Conservation (phyloP, 2,113 vertebrate genomes). For the Ahaetulla prasina region DNA sequence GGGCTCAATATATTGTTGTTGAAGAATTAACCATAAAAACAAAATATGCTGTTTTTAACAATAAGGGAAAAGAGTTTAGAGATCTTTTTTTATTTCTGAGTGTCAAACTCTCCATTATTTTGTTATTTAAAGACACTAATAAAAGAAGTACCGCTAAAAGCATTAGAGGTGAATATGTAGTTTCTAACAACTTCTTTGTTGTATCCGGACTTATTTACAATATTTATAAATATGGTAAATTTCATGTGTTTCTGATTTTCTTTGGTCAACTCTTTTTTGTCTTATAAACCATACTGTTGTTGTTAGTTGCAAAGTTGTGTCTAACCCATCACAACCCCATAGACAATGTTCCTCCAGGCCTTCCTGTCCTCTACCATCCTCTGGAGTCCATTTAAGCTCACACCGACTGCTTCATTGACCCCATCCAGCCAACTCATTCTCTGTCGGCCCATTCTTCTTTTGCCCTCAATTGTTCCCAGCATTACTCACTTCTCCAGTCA, state of each 20-base stretch:
- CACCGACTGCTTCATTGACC: too few relatives aligned
- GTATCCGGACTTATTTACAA: background rate
- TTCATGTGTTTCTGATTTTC: background rate
- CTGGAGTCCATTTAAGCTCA: too few relatives aligned
- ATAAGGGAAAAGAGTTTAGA: background rate
- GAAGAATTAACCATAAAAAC: background rate
- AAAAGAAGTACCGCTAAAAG: background rate
- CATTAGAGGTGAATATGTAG: background rate
- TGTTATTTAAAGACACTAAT: background rate
- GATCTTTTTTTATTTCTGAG: background rate
- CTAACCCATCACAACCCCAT: too few relatives aligned
- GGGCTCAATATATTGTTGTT: background rate
- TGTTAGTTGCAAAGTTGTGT: too few relatives aligned
- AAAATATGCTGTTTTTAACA: background rate
- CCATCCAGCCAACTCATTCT: too few relatives aligned
- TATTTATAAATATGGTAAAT: background rate
- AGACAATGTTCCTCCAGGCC: too few relatives aligned
- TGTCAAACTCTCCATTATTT: background rate
- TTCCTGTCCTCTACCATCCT: too few relatives aligned
- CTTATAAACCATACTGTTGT: background rate
- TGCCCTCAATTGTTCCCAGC: too few relatives aligned
- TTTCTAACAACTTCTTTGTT: background rate
- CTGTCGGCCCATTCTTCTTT: too few relatives aligned
- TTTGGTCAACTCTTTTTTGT: background rate
- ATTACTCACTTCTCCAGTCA: too few relatives aligned